Conservation (phyloP, 2,113 vertebrate genomes). For the Etheostoma cragini region DNA sequence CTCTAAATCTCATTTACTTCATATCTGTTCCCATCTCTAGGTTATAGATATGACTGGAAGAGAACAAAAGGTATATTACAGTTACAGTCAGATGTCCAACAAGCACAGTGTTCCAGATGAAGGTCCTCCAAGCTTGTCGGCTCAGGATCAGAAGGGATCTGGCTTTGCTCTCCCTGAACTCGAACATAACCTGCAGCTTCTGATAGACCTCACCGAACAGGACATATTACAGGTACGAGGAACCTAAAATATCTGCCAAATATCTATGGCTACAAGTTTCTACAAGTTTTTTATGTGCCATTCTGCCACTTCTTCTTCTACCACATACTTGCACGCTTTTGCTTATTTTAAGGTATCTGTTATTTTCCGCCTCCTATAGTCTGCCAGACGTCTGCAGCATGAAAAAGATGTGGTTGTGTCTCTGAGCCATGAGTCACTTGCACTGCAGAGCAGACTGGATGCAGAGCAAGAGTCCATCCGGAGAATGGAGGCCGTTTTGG, state of each 20-base stretch:
- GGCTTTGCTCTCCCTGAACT: constrained; percentile 93
- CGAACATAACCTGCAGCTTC: constrained; percentile 96
- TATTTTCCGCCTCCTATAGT: constrained; percentile 73
- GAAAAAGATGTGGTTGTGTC: constrained; percentile 94
- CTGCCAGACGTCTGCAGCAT: constrained; percentile 93
- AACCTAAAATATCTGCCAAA: neutral
- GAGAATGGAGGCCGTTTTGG: constrained; percentile 91
- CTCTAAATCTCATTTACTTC: neutral
- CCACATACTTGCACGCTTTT: neutral
- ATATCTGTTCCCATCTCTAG: constrained; percentile 71
- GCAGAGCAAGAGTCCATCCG: constrained; percentile 87
- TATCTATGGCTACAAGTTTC: neutral
- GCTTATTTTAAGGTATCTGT: neutral
- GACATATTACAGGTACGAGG: constrained; percentile 91
- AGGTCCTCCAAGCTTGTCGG: constrained; percentile 78
- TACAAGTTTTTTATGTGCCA: neutral
- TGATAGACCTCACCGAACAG: constrained; percentile 97
- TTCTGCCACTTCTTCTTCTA: neutral
- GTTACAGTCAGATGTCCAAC: constrained; percentile 97
- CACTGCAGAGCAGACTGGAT: constrained; percentile 85
- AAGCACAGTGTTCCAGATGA: constrained; percentile 95
- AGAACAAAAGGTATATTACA: constrained; percentile 97
- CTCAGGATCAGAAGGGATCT: constrained; percentile 87
- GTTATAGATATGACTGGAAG: constrained; percentile 99
- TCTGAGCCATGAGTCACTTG: constrained; percentile 91